A percentile compares a stretch with the other conserved stretches of the same genome.
These are phyloP conservation scores for Anagrus nilaparvatae DNA, from an alignment of 1,140 invertebrate genomes.

Conservation along the genomic window DNA sequence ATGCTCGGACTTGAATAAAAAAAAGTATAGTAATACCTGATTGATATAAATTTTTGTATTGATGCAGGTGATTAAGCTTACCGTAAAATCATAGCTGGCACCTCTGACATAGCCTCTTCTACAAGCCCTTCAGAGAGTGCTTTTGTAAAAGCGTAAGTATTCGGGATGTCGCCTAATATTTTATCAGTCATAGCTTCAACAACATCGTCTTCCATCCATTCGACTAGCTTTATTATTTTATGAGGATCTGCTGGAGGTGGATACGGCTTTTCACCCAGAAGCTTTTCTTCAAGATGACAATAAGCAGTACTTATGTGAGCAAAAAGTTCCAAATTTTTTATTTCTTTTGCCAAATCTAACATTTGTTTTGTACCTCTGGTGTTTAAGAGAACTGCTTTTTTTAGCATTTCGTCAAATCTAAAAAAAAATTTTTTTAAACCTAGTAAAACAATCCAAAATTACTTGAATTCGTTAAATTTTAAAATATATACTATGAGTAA, in stretches of 20 bases:
- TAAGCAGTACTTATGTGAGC: slow-evolving; percentile 55
- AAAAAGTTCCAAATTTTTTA: slow-evolving; percentile 56
- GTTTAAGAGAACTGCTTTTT: slow-evolving; percentile 63
- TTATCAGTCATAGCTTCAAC: slow-evolving; percentile 62
- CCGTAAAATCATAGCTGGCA: slow-evolving; percentile 83
- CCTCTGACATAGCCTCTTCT: slow-evolving; percentile 56
- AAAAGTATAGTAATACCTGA: no score
- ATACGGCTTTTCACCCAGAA: slow-evolving; percentile 64
- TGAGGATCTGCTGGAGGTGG: slow-evolving; percentile 80
- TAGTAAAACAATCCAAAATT: slow-evolving; percentile 1
- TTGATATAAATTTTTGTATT: no score
- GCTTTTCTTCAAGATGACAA: slow-evolving; percentile 47
- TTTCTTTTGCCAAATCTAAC: slow-evolving; percentile 61
- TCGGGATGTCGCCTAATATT: slow-evolving; percentile 72
- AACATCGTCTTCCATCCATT: slow-evolving; percentile 76
- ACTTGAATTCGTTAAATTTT: no score
- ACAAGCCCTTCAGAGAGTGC: slow-evolving; percentile 74
- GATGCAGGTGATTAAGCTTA: no score
- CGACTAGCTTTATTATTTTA: slow-evolving; percentile 76
- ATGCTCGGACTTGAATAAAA: slow-evolving; percentile 34
- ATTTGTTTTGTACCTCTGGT: slow-evolving; percentile 64
- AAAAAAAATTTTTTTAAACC: slow-evolving; percentile 20
- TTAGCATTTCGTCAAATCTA: slow-evolving; percentile 65
- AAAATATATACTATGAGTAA: no score
- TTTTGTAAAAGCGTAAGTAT: slow-evolving; percentile 89